Base-by-base conservation (phyloP, 2,797 vertebrate species). In the Atherinosoma microstoma region DNA sequence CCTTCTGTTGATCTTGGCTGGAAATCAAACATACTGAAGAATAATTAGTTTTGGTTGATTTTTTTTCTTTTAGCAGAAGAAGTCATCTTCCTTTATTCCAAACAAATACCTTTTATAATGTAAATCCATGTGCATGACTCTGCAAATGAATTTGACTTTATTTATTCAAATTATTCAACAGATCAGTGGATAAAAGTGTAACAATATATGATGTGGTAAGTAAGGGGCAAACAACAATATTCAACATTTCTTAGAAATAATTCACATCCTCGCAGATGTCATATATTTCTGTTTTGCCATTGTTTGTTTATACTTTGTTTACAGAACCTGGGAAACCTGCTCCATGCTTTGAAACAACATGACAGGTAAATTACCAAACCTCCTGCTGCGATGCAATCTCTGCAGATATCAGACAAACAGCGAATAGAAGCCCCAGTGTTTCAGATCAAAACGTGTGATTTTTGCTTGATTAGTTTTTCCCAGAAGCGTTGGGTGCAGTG, bases 141-240 rank as follows among this genome's bases (percentile, higher is more conserved):
- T 72, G 16, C n/a, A 49, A 76, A 81, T 49, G 1, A 72, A 57
- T 2, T 2, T 83, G n/a, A 73, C 34, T 49, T 58, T 40, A 70
- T 38, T 83, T 62, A 70, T 24, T 80, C 10, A 71, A 58, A 66
- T 82, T 85, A 85, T 92, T 83, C 60, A 76, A 69, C 93, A 98
- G 97, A 32, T 98, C 96, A 30, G 94, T 97, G 92, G 96, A 97
- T 94, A 96, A 97, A 85, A 93, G 90, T 10, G 93, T 97, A 53
- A 89, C 95, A 22, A 79, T 97, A 68, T 92, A 94, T 80, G 93
- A 96, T 76, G 89, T 80, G 20, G 96, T 97, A 89, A 96, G 96
- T 96, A 84, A 79, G 56, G 59, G 24, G 24, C 20, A 32, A 47
- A 74, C 36, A 45, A 9, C 20, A 34, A 58, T 56, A 20, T 45